These are phyloP conservation scores for Platalea minor DNA, from an alignment of 2,797 vertebrate genomes.

Conservation along the genomic window DNA sequence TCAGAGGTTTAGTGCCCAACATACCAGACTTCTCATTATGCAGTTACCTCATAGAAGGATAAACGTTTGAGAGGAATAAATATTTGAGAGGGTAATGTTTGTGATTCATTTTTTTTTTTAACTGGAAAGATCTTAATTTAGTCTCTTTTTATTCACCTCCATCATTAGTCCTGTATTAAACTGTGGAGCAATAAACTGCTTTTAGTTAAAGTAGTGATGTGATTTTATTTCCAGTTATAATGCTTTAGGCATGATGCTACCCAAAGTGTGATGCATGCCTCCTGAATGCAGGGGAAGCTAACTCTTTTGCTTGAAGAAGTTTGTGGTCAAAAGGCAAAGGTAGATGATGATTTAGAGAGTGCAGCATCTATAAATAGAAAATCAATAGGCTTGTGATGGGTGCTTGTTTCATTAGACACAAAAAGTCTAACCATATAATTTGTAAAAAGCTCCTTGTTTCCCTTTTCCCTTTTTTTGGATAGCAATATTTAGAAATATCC, in stretches of 20 bases:
- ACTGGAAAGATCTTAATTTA: background rate
- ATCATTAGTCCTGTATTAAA: background rate
- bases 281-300: background rate
- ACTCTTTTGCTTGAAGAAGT: background rate
- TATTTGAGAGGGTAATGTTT: background rate
- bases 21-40: background rate
- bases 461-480: background rate
- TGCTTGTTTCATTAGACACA: background rate
- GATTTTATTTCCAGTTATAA: background rate
- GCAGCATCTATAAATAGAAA: background rate
- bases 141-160: background rate
- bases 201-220: background rate
- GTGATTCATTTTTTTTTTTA: background rate
- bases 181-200: background rate
- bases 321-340: background rate
- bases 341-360: background rate
- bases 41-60: background rate
- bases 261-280: background rate
- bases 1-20: background rate
- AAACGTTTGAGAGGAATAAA: background rate
- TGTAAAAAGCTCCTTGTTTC: background rate
- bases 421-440: background rate
- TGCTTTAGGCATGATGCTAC: background rate
- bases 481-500: background rate
- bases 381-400: background rate